Evolutionary conservation across 2,888 invertebrate species (phyloP).

Genomic region (Drosophila anomalata): DNA sequence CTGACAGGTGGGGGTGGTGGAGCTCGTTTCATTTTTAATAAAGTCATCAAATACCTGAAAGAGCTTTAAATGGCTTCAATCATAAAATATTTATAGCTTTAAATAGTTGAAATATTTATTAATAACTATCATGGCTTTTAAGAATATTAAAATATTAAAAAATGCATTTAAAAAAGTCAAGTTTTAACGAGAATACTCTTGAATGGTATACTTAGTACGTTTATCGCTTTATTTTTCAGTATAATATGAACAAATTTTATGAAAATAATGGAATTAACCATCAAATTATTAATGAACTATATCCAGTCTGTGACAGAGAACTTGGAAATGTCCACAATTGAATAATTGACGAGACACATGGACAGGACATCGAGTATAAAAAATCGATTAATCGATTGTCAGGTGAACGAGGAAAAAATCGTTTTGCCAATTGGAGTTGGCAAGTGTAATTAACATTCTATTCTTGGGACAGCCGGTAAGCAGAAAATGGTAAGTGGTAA

Average conservation of each 20-base stretch:
- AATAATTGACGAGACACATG: constrained; percentile 19
- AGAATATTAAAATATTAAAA: too few species aligned
- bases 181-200: too few species aligned
- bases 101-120: too few species aligned
- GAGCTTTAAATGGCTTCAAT: neutral
- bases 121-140: too few species aligned
- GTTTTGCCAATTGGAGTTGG: constrained; percentile 45
- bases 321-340: neutral
- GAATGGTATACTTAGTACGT: too few species aligned
- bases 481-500: neutral
- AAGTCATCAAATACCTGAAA: neutral
- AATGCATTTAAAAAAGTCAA: too few species aligned
- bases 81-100: neutral
- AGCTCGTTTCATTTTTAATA: neutral
- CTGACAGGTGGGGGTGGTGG: neutral
- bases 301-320: too few species aligned
- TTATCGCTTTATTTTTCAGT: too few species aligned
- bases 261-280: too few species aligned
- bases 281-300: too few species aligned
- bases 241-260: too few species aligned
- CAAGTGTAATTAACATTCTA: constrained; percentile 60
- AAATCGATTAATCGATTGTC: constrained; percentile 53
- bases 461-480: constrained; percentile 2
- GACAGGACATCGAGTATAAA: constrained; percentile 12
- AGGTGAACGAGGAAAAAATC: constrained; percentile 15